Base-by-base conservation (phyloP, 2,113 vertebrate species). In the Pipra filicauda region DNA sequence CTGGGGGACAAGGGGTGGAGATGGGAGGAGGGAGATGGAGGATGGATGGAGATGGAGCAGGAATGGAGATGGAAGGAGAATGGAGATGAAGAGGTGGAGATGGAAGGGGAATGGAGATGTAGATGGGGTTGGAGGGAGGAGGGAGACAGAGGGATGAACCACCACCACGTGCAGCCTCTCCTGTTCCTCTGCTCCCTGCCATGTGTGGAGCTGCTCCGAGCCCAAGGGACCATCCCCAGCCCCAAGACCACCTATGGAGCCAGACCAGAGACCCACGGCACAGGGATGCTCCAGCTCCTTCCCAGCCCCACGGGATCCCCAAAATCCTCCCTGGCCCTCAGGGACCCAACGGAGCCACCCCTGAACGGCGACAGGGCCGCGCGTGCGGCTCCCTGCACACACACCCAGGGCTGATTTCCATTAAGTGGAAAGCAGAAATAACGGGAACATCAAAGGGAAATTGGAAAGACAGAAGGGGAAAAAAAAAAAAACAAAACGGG, bases 381-480 rank as follows among this genome's bases (percentile, higher is more conserved):
- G 64, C 4, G 65, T 22, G 69, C 73, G n/a, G 72, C 59, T 66
- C 64, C 41, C 64, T 41, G 0, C 71, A 31, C 55, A 4, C 89
- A 57, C 77, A 10, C n/a, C 78, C 65, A 44, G 78, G 77, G 78
- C 91, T 93, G 86, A 88, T 95, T 96, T 86, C 95, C 78, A 72
- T 95, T 85, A 86, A 96, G 71, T 23, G 88, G 64, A 79, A 97
- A 96, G 75, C 89, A 70, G 91, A 92, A 96, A 91, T 59, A 79
- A 48, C 35, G 9, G 80, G 92, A 65, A 97, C 96, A 97, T 96
- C 96, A 97, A 97, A 98, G 96, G 62, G 41, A 81, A 89, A 80
- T 58, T 5, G 77, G 49, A 81, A 88, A 88, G 65, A 71, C 55
- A 61, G 85, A 62, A 49, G 58, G 39, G 12, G 30, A n/a, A 67